Evolutionary conservation across 2,797 vertebrate species (phyloP), one percentile per base, ranked within the genome.

Genomic region (Brachymystax lenok): DNA sequence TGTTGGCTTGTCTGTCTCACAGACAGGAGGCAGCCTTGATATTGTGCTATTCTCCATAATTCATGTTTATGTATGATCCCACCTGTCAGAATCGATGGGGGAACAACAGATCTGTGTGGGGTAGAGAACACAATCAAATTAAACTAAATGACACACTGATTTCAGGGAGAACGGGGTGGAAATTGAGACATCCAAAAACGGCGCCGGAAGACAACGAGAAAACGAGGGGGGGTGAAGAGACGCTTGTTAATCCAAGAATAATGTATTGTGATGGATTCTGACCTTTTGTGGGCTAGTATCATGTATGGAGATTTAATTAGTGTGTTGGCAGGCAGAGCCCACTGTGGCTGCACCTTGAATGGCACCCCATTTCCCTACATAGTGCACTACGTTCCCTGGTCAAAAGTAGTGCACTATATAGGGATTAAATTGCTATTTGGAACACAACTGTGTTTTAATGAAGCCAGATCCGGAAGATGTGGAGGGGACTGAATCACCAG

Each of bases 271-370:
- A 94, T 94, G 90, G 91, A 94, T 93, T 89, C 88, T 93, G 93
- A 95, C 93, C 93, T 94, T 93, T 92, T 86, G 83, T 88, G 87
- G 88, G 89, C 84, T 35, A 82, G 88, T 90, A 93, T 93, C 92
- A 91, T 88, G 88, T 90, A 91, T 90, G 87, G 89, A 92, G 89
- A 94, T 92, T 91, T 93, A 94, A 93, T 94, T 95, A 94, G 89
- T 50, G 82, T 59, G 59, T 61, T 61, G 59, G 7, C 59, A 21
- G 89, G 88, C 82, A 76, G 87, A 85, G 87, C 82, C 73, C 89
- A 90, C 92, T 88, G 84, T 81, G 85, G 64, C 14, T 4, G 33
- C 19, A 19, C 33, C n/a, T 14, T 16, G n/a, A 63, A 61, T 61
- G n/a, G 59, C 59, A 61, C 21, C 56, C 59, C 10, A 24, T 24